Percentiles rank a stretch among this genome's conserved stretches.
phyloP scores from a whole-genome alignment of 2,888 invertebrate species.

The Tinea semifulvella region DNA sequence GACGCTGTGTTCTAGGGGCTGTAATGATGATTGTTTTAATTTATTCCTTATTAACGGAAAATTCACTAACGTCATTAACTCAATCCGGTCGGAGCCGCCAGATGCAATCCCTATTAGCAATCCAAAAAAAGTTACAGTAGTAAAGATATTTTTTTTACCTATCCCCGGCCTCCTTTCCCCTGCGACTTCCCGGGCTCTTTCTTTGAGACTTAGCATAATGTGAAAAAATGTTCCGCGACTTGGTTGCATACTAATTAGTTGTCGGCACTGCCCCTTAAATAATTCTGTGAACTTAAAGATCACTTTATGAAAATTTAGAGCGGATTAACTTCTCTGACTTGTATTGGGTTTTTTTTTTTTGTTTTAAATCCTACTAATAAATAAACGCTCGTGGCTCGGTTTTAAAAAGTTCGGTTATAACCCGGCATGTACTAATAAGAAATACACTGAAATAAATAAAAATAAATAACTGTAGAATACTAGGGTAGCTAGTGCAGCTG shows the following conservation, averaged over 20 bases:
- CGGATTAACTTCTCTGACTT: conserved; percentile 59
- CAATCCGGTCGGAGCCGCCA: too few species aligned
- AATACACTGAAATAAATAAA: background rate
- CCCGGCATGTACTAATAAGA: too few species aligned
- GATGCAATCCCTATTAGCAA: too few species aligned
- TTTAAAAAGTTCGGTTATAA: background rate
- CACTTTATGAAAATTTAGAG: conserved; percentile 42
- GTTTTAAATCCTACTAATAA: background rate
- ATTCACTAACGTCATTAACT: too few species aligned
- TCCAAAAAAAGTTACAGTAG: too few species aligned
- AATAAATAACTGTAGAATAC: too few species aligned
- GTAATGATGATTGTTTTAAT: too few species aligned
- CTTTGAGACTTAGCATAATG: conserved; percentile 61
- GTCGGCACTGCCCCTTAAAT: conserved; percentile 46
- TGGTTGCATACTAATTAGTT: conserved; percentile 63
- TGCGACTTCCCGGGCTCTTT: conserved; percentile 52
- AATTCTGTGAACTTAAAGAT: conserved; percentile 44
- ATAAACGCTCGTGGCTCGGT: background rate
- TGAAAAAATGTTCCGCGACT: conserved; percentile 59
- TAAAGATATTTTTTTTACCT: background rate
- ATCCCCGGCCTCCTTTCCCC: too few species aligned
- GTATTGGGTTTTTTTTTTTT: conserved; percentile 18
- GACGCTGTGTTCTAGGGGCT: too few species aligned
- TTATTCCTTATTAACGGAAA: too few species aligned
- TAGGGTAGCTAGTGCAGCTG: too few species aligned